Evolutionary conservation across 2,888 invertebrate genomes (phyloP), one percentile per base, ranked within the genome.

Genomic region (Eurytoma adleriae): DNA sequence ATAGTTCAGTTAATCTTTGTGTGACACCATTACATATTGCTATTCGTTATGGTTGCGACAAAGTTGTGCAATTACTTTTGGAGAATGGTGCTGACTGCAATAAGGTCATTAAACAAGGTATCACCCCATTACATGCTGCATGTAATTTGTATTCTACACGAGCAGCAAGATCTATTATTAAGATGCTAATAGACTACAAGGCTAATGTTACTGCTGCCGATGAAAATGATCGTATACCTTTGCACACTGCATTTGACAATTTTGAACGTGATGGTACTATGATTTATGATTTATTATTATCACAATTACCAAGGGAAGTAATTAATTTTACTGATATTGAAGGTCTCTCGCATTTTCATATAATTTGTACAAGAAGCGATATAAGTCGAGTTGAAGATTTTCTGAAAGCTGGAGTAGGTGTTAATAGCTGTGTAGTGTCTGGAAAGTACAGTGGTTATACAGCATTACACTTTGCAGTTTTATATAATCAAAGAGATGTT

Each of bases 341-440:
- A 61, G 59, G 59, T 3, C 59, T 61, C 27, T 61, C 59, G 3
- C 59, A 61, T 14, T 61, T 61, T 61, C 59, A 61, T 27, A 27
- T 61, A 61, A 27, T 27, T 14, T 61, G 59, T 16, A 61, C 59
- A 24, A 61, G 59, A 61, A 61, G 27, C 27, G 24, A 61, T 14
- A 13, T 27, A 1, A 18, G 14, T 27, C 20, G 0, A 13, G 14
- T 61, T 61, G 24, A 24, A 24, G 12, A 14, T 24, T 61, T 27
- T 61, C 27, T 61, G 20, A 13, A 61, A 5, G 2, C 13, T 61
- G 27, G 3, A 61, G n/a, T n/a, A n/a, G n/a, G n/a, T n/a, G n/a
- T n/a, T n/a, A n/a, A n/a, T n/a, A n/a, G n/a, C n/a, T n/a, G n/a
- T n/a, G n/a, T n/a, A n/a, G n/a, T n/a, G n/a, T n/a, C n/a, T n/a